These are phyloP conservation scores for Blastobasis lacticolella DNA, from an alignment of 2,888 invertebrate species.

Conservation along the genomic window DNA sequence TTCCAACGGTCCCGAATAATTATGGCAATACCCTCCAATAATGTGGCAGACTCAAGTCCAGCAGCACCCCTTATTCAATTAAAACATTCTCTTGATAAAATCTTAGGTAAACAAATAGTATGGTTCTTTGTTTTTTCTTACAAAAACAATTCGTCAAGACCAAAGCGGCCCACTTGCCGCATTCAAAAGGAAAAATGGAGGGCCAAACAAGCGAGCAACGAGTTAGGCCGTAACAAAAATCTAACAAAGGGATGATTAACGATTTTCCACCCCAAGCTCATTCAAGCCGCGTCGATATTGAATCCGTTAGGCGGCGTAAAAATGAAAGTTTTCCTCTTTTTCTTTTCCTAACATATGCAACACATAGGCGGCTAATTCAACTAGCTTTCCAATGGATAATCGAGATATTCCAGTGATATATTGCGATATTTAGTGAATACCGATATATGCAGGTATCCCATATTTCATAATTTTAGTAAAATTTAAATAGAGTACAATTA, in stretches of 20 bases:
- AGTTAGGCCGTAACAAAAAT: slow-evolving; percentile 73
- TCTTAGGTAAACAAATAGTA: no score
- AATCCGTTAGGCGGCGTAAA: slow-evolving; percentile 71
- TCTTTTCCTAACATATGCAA: slow-evolving; percentile 48
- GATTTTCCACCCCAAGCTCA: slow-evolving; percentile 67
- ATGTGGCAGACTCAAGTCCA: no score
- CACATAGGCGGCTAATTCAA: slow-evolving; percentile 26
- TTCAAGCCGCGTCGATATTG: slow-evolving; percentile 72
- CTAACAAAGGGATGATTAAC: slow-evolving; percentile 74
- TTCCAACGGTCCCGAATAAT: no score
- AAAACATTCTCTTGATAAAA: no score
- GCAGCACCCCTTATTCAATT: no score
- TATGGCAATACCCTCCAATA: no score
- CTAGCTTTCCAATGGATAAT: slow-evolving; percentile 10
- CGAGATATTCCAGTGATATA: neutral
- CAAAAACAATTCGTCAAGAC: slow-evolving; percentile 70
- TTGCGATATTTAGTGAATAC: no score
- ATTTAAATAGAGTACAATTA: no score
- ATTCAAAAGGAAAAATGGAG: slow-evolving; percentile 67
- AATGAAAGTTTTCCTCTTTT: slow-evolving; percentile 66
- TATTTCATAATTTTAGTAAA: no score
- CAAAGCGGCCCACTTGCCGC: slow-evolving; percentile 53
- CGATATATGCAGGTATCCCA: no score
- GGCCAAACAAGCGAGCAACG: slow-evolving; percentile 71
- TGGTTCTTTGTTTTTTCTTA: slow-evolving; percentile 33